Conservation (phyloP, 2,797 vertebrate genomes). For the Xenops minutus region DNA sequence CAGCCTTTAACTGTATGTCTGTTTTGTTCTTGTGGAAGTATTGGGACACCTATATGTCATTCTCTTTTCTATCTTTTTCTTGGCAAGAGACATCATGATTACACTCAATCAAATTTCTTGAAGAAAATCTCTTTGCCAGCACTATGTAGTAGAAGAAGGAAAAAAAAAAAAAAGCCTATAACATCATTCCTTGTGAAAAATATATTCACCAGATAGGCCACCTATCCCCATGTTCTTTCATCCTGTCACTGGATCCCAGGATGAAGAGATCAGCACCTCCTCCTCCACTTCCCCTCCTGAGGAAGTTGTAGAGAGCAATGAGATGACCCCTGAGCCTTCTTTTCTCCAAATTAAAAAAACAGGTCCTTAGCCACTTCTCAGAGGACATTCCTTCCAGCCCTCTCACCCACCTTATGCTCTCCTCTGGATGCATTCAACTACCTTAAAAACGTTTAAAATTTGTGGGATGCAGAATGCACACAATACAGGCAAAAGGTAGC, state of each 20-base stretch:
- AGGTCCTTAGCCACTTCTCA: background rate
- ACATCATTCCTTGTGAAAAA: background rate
- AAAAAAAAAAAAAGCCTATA: background rate
- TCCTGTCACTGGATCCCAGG: background rate
- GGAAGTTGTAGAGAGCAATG: background rate
- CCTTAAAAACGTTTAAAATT: background rate
- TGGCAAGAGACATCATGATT: background rate
- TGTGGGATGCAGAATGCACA: background rate
- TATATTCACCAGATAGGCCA: background rate
- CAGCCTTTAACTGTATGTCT: background rate
- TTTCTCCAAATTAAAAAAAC: background rate
- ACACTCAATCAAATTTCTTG: background rate
- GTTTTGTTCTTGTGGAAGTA: background rate
- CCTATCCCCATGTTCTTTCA: background rate
- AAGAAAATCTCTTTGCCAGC: background rate
- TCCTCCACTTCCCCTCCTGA: background rate
- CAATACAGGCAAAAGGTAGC: background rate
- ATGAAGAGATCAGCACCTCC: background rate
- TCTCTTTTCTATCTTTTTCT: background rate
- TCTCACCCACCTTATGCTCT: background rate
- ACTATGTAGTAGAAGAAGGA: background rate
- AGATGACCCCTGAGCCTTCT: background rate
- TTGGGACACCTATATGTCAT: background rate
- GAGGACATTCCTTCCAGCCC: background rate
- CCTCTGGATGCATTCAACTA: background rate